Evolutionary conservation across 2,888 invertebrate genomes (phyloP).

Genomic region (Drosophila mayaguana): DNA sequence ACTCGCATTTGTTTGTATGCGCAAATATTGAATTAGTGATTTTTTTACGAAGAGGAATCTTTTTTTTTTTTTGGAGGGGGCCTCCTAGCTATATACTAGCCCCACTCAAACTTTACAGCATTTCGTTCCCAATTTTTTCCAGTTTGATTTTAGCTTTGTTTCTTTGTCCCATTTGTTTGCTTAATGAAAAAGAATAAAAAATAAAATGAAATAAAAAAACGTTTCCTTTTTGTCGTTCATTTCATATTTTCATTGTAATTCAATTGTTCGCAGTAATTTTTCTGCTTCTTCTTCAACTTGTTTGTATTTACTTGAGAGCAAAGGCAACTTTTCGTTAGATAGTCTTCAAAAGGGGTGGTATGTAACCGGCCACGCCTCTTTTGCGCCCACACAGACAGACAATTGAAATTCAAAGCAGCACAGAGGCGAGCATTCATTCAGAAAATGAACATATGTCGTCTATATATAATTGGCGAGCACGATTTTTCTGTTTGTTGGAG

Average conservation of each 20-base stretch:
- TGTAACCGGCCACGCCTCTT: slow-evolving; percentile 5
- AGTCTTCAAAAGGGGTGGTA: slow-evolving; percentile 46
- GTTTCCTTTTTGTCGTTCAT: slow-evolving; percentile 53
- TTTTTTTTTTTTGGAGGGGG: not conserved
- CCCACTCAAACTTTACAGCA: slow-evolving; percentile 52
- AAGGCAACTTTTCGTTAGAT: slow-evolving; percentile 8
- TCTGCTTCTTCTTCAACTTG: slow-evolving; percentile 26
- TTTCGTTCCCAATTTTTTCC: slow-evolving; percentile 46
- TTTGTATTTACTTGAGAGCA: slow-evolving; percentile 59
- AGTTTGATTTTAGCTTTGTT: slow-evolving; percentile 59
- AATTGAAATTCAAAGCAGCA: slow-evolving; percentile 77
- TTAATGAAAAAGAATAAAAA: slow-evolving; percentile 51
- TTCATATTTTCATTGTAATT: slow-evolving; percentile 81
- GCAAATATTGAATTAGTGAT: slow-evolving; percentile 76
- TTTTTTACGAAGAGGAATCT: slow-evolving; percentile 30
- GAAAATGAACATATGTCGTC: slow-evolving; percentile 73
- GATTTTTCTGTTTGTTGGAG: slow-evolving; percentile 35
- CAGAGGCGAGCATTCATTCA: slow-evolving; percentile 70
- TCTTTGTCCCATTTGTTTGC: slow-evolving; percentile 66
- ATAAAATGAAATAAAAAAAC: slow-evolving; percentile 4
- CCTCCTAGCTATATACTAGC: slow-evolving; percentile 46
- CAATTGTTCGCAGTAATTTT: slow-evolving; percentile 59
- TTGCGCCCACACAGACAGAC: not conserved
- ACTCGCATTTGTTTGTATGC: slow-evolving; percentile 62
- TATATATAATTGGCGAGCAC: slow-evolving; percentile 64